phyloP scores from a whole-genome alignment of 2,113 vertebrate genomes.

The Pseudorhombus dupliciocellatus region DNA sequence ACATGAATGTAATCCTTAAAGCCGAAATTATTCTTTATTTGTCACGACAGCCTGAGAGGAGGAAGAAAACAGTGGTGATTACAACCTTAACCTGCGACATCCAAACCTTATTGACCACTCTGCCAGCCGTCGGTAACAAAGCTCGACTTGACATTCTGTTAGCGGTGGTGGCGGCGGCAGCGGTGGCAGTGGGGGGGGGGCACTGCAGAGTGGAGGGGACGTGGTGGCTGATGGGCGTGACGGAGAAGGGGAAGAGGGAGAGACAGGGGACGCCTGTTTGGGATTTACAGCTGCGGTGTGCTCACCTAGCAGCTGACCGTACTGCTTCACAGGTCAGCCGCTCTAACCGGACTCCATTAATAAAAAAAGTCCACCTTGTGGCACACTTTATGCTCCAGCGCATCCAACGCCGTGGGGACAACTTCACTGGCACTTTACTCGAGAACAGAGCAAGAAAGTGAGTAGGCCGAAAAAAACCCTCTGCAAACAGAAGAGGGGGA shows the following conservation, averaged over 20 bases:
- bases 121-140: conserved; percentile 67
- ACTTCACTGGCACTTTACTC: conserved; percentile 69
- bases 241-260: conserved; percentile 53
- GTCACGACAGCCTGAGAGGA: conserved; percentile 56
- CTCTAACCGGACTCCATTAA: conserved; percentile 77
- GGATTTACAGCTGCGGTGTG: conserved; percentile 69
- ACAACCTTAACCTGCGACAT: conserved; percentile 63
- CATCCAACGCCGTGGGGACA: conserved; percentile 63
- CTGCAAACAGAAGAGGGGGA: conserved; percentile 37
- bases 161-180: conserved; percentile 21
- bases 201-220: conserved; percentile 44
- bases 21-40: conserved; percentile 68
- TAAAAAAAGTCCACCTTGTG: conserved; percentile 67
- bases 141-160: conserved; percentile 75
- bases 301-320: conserved; percentile 73
- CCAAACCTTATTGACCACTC: conserved; percentile 70
- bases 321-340: conserved; percentile 75
- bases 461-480: conserved; percentile 48
- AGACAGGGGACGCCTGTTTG: conserved; percentile 61
- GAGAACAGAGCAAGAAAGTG: conserved; percentile 49
- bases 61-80: conserved; percentile 61
- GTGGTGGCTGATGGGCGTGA: conserved; percentile 68
- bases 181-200: not conserved
- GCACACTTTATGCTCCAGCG: conserved; percentile 72
- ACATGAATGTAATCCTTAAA: conserved; percentile 51